A percentile compares a stretch with the other conserved stretches of the same genome.
phyloP scores from a whole-genome alignment of 2,113 vertebrate genomes.

The Rhinopomastus cyanomelas region DNA sequence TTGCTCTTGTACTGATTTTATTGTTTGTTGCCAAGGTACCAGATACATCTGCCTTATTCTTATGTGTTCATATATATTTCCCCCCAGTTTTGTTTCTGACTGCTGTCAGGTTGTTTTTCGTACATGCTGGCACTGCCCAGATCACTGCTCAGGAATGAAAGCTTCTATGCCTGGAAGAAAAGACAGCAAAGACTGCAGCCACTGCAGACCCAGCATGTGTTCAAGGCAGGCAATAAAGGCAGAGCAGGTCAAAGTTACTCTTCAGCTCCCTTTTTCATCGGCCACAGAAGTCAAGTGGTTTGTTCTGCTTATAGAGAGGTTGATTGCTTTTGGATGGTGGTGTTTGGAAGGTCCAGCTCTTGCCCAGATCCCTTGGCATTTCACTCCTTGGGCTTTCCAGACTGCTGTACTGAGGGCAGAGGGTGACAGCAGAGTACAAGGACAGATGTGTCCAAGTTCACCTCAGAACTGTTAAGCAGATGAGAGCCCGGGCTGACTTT shows the following conservation, averaged over 20 bases:
- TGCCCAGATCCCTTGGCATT: neutral
- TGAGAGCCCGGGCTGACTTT: neutral
- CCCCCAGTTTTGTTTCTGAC: neutral
- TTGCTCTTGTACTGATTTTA: conserved; percentile 35
- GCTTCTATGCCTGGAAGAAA: neutral
- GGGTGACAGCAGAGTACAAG: neutral
- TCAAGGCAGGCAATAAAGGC: neutral
- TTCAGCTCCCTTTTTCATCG: neutral
- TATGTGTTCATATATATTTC: neutral
- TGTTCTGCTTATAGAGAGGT: neutral
- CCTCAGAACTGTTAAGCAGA: neutral
- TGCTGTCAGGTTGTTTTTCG: neutral
- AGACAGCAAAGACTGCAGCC: neutral
- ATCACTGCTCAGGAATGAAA: neutral
- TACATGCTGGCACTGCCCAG: neutral
- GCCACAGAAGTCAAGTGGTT: neutral
- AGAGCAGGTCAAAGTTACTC: neutral
- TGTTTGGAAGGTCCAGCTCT: neutral
- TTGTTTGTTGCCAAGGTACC: conserved; percentile 61
- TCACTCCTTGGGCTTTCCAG: neutral
- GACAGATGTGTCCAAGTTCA: neutral
- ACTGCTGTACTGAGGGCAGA: neutral
- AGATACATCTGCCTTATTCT: conserved; percentile 9
- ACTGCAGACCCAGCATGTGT: fast-evolving
- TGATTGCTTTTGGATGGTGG: neutral